A percentile compares a stretch with the other conserved stretches of the same genome.
Evolutionary conservation across 2,888 invertebrate genomes (phyloP).

Genomic region (Leucozona laternaria): DNA sequence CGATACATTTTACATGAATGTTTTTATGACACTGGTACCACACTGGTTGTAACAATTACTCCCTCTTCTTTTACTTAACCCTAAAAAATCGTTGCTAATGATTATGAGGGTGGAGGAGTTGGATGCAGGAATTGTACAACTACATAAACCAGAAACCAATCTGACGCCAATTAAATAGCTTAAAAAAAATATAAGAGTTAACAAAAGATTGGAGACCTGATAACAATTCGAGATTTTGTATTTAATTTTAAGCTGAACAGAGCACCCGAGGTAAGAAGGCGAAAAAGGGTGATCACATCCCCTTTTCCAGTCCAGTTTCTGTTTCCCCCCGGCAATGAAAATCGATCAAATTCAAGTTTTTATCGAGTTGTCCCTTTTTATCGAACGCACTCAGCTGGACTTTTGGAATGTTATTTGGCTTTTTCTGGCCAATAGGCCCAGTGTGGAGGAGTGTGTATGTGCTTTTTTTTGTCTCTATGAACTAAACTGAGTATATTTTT

Average conservation of each 20-base stretch:
- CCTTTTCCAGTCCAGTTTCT: slow-evolving; percentile 53
- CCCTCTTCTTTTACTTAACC: not conserved
- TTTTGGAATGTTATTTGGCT: slow-evolving; percentile 39
- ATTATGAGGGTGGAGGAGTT: not conserved
- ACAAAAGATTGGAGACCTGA: not conserved
- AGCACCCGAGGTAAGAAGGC: slow-evolving; percentile 20
- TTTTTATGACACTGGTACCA: slow-evolving; percentile 28
- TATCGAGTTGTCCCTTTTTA: slow-evolving; percentile 60
- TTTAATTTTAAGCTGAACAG: slow-evolving; percentile 31
- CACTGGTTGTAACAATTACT: not conserved
- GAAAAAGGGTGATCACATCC: slow-evolving; percentile 69
- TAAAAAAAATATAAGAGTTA: not conserved
- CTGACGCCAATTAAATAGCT: slow-evolving; percentile 17
- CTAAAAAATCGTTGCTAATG: not conserved
- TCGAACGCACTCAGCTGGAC: slow-evolving; percentile 49
- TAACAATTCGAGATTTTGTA: slow-evolving; percentile 15
- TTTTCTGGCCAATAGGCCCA: slow-evolving; percentile 50
- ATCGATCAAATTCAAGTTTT: slow-evolving; percentile 70
- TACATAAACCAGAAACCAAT: not conserved
- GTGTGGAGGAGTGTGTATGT: slow-evolving; percentile 29
- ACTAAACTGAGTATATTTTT: slow-evolving; percentile 28
- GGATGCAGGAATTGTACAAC: not conserved
- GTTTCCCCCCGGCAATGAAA: slow-evolving; percentile 51
- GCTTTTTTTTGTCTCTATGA: slow-evolving; percentile 40
- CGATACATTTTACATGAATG: slow-evolving; percentile 8